Evolutionary conservation across 2,797 vertebrate species (phyloP).

Genomic region (Cebuella pygmaea): DNA sequence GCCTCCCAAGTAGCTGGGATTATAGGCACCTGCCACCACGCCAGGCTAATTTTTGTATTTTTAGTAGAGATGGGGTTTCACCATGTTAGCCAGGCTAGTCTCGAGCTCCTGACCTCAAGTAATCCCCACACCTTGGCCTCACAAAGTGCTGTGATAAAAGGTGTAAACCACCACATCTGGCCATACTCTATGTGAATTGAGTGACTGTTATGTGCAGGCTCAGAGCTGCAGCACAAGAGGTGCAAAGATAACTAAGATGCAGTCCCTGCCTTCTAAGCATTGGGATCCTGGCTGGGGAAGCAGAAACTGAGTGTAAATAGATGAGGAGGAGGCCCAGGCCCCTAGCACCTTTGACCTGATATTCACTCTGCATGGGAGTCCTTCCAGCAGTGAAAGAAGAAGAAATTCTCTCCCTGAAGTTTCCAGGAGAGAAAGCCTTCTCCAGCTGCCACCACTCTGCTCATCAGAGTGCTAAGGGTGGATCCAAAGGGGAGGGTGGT

Average conservation of each 20-base stretch:
- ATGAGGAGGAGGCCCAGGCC: background rate
- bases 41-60: background rate
- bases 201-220: background rate
- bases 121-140: background rate
- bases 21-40: background rate
- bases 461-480: background rate
- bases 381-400: background rate
- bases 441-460: background rate
- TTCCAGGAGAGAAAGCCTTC: background rate
- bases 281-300: background rate
- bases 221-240: background rate
- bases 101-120: background rate
- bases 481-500: too few relatives aligned
- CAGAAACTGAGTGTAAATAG: background rate
- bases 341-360: background rate
- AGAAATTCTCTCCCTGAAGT: background rate
- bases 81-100: background rate
- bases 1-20: background rate
- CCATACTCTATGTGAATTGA: background rate
- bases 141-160: background rate
- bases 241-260: background rate
- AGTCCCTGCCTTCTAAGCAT: background rate
- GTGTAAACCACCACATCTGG: background rate
- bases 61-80: background rate
- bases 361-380: too few relatives aligned